Base-by-base conservation (phyloP, 2,888 invertebrate genomes). In the Limnephilus auricula region DNA sequence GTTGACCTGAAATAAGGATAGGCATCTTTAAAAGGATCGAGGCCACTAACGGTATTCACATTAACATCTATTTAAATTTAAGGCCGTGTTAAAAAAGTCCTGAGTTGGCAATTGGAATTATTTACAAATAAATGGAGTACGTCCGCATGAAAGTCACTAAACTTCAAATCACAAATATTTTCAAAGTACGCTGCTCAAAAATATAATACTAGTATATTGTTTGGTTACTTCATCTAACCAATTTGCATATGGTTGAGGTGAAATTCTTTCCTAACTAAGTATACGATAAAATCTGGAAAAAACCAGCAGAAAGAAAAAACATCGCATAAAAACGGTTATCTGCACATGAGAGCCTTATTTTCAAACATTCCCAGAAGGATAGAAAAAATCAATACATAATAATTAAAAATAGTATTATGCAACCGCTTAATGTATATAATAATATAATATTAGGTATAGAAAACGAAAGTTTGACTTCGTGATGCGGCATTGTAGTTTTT, bases 41-140 rank as follows among this genome's bases (percentile, higher is more conserved):
- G 65, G 65, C 25, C 65, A 65, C 25, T n/a, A 65, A 65, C 65
- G 65, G 65, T 65, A n/a, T 65, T 65, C 65, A 65, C 25, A 65
- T 65, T 65, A 65, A 65, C 65, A 65, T 65, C 65, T n/a, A 65
- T 65, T 65, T n/a, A 65, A 65, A 65, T 65, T 65, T 65, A 65
- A 65, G 25, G n/a, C 65, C 25, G 6, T 65, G 65, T 50, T 50
- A 18, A 50, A 50, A 50, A 50, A 50, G 50, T 65, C 65, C 65
- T n/a, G 65, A 65, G 65, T 65, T 9, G 65, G 25, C 65, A 65
- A 65, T 65, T 65, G 65, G 65, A 65, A n/a, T 25, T 65, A 65
- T 65, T 65, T 65, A n/a, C 9, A 25, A 65, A 65, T 25, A 25
- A 65, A 65, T 65, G 25, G 25, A n/a, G 9, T 6, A 65, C 9